Evolutionary conservation across 2,888 invertebrate species (phyloP).

Genomic region (Torymus auratus): DNA sequence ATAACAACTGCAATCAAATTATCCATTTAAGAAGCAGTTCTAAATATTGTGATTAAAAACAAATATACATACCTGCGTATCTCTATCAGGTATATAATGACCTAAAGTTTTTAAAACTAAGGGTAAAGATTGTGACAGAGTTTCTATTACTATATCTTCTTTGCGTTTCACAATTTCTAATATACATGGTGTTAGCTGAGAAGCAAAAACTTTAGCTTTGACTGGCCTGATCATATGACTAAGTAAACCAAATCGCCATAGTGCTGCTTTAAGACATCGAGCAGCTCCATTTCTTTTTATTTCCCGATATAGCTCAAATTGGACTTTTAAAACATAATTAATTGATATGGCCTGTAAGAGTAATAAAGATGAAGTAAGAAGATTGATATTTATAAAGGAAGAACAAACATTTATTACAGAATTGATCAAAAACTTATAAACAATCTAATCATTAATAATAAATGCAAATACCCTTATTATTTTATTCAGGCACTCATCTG

Average conservation of each 20-base stretch:
- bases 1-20: slow-evolving; percentile 75
- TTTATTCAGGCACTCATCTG: slow-evolving; percentile 89
- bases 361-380: background rate
- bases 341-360: slow-evolving; percentile 80
- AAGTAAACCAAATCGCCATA: slow-evolving; percentile 87
- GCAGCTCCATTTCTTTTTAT: slow-evolving; percentile 87
- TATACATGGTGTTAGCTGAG: slow-evolving; percentile 86
- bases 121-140: slow-evolving; percentile 81
- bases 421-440: slow-evolving; percentile 1
- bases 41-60: slow-evolving; percentile 18
- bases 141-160: slow-evolving; percentile 86
- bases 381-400: background rate
- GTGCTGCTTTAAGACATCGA: slow-evolving; percentile 85
- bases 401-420: background rate
- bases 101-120: slow-evolving; percentile 84
- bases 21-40: slow-evolving; percentile 13
- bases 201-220: slow-evolving; percentile 87
- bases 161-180: slow-evolving; percentile 84
- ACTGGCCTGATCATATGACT: slow-evolving; percentile 86
- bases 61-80: slow-evolving; percentile 80
- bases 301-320: slow-evolving; percentile 89
- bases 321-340: slow-evolving; percentile 84
- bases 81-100: slow-evolving; percentile 84
- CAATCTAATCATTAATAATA: background rate
- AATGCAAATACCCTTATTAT: slow-evolving; percentile 81